Conservation (phyloP, 2,888 invertebrate species). For the Tetheella fluctuosa region DNA sequence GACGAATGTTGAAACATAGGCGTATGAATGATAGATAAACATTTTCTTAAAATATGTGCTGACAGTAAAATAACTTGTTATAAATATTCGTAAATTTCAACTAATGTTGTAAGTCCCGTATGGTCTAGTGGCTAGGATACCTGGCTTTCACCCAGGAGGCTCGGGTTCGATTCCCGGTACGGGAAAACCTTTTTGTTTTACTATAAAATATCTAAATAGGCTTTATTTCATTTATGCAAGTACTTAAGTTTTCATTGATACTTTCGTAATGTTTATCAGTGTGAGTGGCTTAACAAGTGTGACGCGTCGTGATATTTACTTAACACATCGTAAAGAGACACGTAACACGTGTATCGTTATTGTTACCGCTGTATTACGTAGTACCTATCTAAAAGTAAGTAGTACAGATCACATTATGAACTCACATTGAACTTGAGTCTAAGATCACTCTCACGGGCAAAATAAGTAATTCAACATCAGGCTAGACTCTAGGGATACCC, state of each 20-base stretch:
- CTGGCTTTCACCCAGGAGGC: conserved; percentile 90
- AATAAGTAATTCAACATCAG: background rate
- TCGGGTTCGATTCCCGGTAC: conserved; percentile 90
- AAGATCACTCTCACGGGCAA: too few species aligned
- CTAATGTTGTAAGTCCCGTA: conserved; percentile 63
- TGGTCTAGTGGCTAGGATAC: conserved; percentile 89
- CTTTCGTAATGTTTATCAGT: conserved; percentile 12
- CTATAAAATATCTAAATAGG: conserved; percentile 38
- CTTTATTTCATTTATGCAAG: conserved; percentile 1
- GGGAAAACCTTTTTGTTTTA: conserved; percentile 71
- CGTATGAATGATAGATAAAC: background rate
- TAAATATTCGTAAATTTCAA: conserved; percentile 33
- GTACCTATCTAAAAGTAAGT: too few species aligned
- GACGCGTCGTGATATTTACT: background rate
- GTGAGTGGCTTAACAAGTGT: background rate
- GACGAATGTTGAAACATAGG: too few species aligned
- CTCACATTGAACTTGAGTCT: background rate
- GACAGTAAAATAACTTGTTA: too few species aligned
- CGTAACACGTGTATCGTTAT: background rate
- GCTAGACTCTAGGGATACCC: too few species aligned
- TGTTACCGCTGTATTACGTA: too few species aligned
- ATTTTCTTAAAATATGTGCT: background rate
- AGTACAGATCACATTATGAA: background rate
- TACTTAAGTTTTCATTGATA: conserved; percentile 11
- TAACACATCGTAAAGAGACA: background rate